Evolutionary conservation across 2,113 vertebrate species (phyloP).

Genomic region (Chiloscyllium plagiosum): DNA sequence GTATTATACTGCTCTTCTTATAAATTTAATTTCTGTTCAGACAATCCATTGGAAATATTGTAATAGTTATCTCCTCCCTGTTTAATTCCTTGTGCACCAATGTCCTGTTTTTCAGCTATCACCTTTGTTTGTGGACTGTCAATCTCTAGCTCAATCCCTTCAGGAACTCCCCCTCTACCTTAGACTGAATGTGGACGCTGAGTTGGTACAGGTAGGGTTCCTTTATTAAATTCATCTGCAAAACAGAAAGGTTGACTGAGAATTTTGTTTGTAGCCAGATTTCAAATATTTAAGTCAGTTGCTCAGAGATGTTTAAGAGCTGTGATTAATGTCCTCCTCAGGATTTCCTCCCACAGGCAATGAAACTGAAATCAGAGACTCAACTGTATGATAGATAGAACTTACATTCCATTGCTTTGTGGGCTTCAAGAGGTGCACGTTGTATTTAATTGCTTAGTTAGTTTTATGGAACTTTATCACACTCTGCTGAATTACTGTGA

Average conservation of each 20-base stretch:
- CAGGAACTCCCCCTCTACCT: slow-evolving; percentile 74
- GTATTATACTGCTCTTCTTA: background rate
- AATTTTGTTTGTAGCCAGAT: background rate
- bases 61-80: background rate
- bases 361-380: background rate
- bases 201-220: slow-evolving; percentile 71
- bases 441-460: background rate
- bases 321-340: background rate
- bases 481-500: background rate
- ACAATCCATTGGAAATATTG: background rate
- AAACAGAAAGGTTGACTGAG: background rate
- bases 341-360: background rate
- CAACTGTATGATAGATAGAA: background rate
- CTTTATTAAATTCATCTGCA: background rate
- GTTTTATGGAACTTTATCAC: background rate
- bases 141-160: slow-evolving; percentile 65
- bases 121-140: slow-evolving; percentile 65
- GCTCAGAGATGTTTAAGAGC: background rate
- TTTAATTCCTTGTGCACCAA: background rate
- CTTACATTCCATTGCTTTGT: background rate
- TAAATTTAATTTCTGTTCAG: background rate
- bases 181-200: slow-evolving; percentile 70
- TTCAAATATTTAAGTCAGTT: slow-evolving; percentile 6
- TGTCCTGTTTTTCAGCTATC: slow-evolving; percentile 54
- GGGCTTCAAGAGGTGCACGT: background rate